A percentile compares a stretch with the other conserved stretches of the same genome.
Conservation (phyloP, 1,140 invertebrate genomes). For the Drosophila rufa region DNA sequence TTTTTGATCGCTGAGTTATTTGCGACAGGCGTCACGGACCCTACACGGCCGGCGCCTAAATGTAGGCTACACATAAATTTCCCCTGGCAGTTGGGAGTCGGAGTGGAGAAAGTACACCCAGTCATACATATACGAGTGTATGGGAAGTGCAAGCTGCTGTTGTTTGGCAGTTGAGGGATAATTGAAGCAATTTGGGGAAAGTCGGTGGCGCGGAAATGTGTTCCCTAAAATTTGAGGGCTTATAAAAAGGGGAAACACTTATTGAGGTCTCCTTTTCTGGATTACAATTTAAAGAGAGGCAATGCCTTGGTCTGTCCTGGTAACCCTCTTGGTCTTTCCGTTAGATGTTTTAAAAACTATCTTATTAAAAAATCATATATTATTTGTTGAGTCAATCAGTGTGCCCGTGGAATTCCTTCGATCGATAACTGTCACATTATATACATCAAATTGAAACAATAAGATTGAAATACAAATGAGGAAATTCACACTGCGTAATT, state of each 20-base stretch:
- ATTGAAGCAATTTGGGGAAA: conserved; percentile 62
- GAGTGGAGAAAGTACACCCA: neutral
- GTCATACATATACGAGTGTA: neutral
- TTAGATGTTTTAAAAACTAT: too few species aligned
- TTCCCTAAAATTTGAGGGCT: conserved; percentile 10
- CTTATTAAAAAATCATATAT: too few species aligned
- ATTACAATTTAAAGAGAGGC: neutral
- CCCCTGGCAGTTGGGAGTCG: neutral
- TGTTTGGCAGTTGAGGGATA: conserved; percentile 43
- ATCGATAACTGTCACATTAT: too few species aligned
- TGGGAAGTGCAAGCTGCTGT: conserved; percentile 41
- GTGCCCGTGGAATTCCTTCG: too few species aligned
- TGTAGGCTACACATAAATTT: conserved; percentile 67
- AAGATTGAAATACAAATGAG: too few species aligned
- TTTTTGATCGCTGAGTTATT: conserved; percentile 56
- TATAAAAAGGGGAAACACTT: conserved; percentile 4
- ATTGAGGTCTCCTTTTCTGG: conserved; percentile 5
- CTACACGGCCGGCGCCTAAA: conserved; percentile 45
- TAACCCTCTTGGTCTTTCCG: too few species aligned
- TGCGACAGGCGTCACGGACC: conserved; percentile 45
- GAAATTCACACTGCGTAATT: too few species aligned
- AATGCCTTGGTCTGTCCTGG: neutral
- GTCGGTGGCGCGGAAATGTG: conserved; percentile 10
- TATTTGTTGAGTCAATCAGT: too few species aligned
- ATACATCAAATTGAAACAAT: too few species aligned